These are phyloP conservation scores for Anastatus disparis DNA, from an alignment of 1,140 invertebrate species.

Conservation along the genomic window DNA sequence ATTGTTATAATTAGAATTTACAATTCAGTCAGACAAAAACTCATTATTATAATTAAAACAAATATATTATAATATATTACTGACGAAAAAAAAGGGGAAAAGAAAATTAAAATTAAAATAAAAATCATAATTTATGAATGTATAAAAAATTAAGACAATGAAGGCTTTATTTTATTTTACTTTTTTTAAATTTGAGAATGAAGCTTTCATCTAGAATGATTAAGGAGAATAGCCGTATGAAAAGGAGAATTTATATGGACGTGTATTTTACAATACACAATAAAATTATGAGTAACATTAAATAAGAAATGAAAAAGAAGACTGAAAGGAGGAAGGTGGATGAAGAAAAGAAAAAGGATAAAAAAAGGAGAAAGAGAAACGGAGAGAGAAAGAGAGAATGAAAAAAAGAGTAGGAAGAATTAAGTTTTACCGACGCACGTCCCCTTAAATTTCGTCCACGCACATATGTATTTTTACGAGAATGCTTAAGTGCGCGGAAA, in stretches of 20 bases:
- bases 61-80: too few relatives aligned
- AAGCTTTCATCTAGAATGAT: constrained; percentile 1
- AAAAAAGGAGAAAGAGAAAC: background rate
- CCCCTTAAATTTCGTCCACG: constrained; percentile 37
- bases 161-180: too few relatives aligned
- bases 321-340: constrained; percentile 15
- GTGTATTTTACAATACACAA: constrained; percentile 23
- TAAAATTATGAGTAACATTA: constrained; percentile 14
- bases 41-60: too few relatives aligned
- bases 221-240: background rate
- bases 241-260: constrained; percentile 24
- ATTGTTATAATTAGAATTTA: too few relatives aligned
- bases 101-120: too few relatives aligned
- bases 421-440: constrained; percentile 35
- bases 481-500: constrained; percentile 38
- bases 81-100: too few relatives aligned
- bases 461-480: constrained; percentile 38
- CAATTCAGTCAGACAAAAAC: too few relatives aligned
- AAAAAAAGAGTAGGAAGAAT: constrained; percentile 3
- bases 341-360: background rate
- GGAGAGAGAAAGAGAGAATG: constrained; percentile 7
- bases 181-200: background rate
- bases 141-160: too few relatives aligned
- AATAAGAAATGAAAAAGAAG: constrained; percentile 8
- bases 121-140: too few relatives aligned